Conservation (phyloP, 2,797 vertebrate species). For the Myotis planiceps region DNA sequence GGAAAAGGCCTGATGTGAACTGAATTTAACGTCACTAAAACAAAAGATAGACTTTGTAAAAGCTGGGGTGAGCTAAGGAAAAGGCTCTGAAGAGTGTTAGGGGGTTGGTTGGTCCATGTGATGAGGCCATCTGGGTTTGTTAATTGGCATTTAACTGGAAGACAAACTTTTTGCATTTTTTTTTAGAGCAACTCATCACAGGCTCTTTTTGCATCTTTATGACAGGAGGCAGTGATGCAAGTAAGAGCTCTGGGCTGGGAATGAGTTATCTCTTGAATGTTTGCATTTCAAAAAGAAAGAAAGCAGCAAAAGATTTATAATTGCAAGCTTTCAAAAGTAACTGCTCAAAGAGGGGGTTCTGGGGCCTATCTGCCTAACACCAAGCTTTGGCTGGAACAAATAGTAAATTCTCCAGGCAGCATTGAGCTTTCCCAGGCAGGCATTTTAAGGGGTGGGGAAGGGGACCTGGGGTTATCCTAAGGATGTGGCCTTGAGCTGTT, state of each 20-base stretch:
- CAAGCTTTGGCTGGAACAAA: background rate
- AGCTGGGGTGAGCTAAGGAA: background rate
- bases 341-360: background rate
- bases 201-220: background rate
- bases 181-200: background rate
- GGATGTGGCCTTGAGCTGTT: background rate
- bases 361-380: background rate
- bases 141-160: background rate
- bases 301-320: background rate
- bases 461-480: background rate
- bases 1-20: background rate
- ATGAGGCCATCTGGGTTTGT: background rate
- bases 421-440: background rate
- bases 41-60: background rate
- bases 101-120: background rate
- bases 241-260: background rate
- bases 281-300: background rate
- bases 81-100: background rate
- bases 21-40: background rate
- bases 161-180: slow-evolving; percentile 2
- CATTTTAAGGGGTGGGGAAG: background rate
- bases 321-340: background rate
- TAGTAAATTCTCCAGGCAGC: background rate
- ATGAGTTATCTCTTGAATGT: background rate
- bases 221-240: background rate